A percentile compares a stretch with the other conserved stretches of the same genome.
Evolutionary conservation across 2,797 vertebrate species (phyloP).

Genomic region (Echeneis naucrates): DNA sequence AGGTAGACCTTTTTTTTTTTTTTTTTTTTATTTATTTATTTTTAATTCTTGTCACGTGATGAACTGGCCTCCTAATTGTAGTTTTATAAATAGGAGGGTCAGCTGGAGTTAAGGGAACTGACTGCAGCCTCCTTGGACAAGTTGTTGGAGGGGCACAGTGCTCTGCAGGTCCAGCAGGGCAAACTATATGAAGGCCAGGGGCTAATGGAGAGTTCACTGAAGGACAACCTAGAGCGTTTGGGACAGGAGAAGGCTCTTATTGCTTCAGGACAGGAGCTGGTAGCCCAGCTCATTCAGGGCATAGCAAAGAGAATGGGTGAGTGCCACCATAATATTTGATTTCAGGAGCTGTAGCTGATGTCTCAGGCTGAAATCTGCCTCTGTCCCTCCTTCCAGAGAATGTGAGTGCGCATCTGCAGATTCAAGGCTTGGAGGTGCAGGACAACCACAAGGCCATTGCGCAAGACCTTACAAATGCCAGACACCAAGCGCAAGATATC

Average conservation of each 20-base stretch:
- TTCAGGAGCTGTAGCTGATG: neutral
- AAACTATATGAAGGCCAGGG: constrained; percentile 76
- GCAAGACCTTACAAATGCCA: constrained; percentile 74
- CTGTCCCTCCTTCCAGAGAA: constrained; percentile 75
- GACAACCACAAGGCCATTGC: constrained; percentile 78
- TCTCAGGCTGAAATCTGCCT: neutral
- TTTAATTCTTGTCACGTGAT: neutral
- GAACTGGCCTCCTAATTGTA: neutral
- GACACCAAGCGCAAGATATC: constrained; percentile 85
- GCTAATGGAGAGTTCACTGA: constrained; percentile 80
- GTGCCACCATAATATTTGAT: constrained; percentile 1
- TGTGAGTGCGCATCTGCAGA: constrained; percentile 74
- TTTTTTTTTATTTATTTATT: no score
- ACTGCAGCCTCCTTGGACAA: constrained; percentile 85
- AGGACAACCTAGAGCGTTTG: constrained; percentile 78
- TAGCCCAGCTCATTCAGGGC: constrained; percentile 84
- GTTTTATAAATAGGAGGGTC: constrained; percentile 79
- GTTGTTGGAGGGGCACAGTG: constrained; percentile 82
- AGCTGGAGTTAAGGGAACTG: constrained; percentile 84
- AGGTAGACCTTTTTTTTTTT: constrained; percentile 69
- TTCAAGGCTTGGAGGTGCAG: constrained; percentile 78
- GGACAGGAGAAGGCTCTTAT: constrained; percentile 85
- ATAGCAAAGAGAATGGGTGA: constrained; percentile 83
- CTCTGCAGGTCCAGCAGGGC: constrained; percentile 81
- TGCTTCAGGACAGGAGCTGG: constrained; percentile 79